Percentiles rank a stretch among this genome's conserved stretches.
Evolutionary conservation across 2,113 vertebrate species (phyloP).

Genomic region (Callipepla squamata): DNA sequence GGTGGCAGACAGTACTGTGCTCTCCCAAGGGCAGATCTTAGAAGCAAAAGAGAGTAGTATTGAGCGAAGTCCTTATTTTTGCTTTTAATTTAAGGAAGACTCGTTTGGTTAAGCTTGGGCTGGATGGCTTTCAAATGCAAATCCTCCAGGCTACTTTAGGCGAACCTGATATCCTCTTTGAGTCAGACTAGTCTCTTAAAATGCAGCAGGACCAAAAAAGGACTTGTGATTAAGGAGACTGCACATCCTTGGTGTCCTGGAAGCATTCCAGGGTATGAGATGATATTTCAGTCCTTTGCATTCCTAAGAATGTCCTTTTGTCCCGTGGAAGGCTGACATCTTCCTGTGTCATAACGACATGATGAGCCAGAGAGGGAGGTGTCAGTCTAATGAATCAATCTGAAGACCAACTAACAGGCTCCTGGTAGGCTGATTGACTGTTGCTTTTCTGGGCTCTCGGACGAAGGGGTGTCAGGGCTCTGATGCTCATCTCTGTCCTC

Average conservation of each 20-base stretch:
- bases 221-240: slow-evolving; percentile 64
- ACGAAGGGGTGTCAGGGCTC: neutral
- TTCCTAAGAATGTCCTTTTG: slow-evolving; percentile 72
- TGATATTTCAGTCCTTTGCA: slow-evolving; percentile 75
- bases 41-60: neutral
- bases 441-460: slow-evolving; percentile 5
- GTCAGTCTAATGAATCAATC: slow-evolving; percentile 30
- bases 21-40: neutral
- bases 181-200: slow-evolving; percentile 64
- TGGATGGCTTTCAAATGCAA: slow-evolving; percentile 62
- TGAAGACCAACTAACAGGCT: neutral
- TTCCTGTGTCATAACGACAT: slow-evolving; percentile 57
- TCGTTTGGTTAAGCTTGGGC: slow-evolving; percentile 33
- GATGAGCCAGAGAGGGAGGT: slow-evolving; percentile 36
- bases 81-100: neutral
- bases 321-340: slow-evolving; percentile 63
- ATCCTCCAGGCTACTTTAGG: slow-evolving; percentile 49
- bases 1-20: neutral
- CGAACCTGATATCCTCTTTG: slow-evolving; percentile 58
- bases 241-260: slow-evolving; percentile 60
- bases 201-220: slow-evolving; percentile 74
- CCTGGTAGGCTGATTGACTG: neutral
- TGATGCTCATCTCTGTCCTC: neutral
- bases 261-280: slow-evolving; percentile 57
- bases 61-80: neutral